Base-by-base conservation (phyloP, 35 echinoderm and acorn worm species). In the Ophiothrix spiculata region DNA sequence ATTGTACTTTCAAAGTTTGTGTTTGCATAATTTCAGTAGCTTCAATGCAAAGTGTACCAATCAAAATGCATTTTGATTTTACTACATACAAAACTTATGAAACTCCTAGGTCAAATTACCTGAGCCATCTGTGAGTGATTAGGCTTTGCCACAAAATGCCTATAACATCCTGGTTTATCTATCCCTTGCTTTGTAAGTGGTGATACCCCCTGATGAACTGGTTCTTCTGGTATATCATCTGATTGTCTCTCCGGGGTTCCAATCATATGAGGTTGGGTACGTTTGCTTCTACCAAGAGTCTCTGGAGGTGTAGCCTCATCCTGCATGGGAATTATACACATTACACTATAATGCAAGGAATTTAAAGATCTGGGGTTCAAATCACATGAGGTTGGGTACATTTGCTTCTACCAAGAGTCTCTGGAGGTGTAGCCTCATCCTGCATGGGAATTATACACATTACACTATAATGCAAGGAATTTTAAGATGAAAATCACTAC, bases 91-190 rank as follows among this genome's bases (percentile, higher is more conserved):
- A n/a, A n/a, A n/a, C n/a, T n/a, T n/a, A n/a, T n/a, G n/a, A n/a
- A n/a, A n/a, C n/a, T n/a, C n/a, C n/a, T n/a, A n/a, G n/a, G 1
- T n/a, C 16, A 17, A 1, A 49, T 56, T 88, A 98, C 95, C 92
- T 98, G 95, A 29, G 95, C 95, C 87, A 98, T 86, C 45, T 94
- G 85, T 25, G 95, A 91, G 15, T 86, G 49, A 79, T 98, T 98
- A 29, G 63, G 64, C 64, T 83, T 88, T 0, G 88, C 84, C 25
- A 93, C 86, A 46, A 98, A 98, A 56, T 98, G 95, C 11, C 87
- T 93, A 31, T 82, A 82, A 76, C 88, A 90, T 1, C 81, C 81
- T 15, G 95, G 95, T 39, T 87, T 94, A 19, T 74, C 46, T 56
- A 13, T 80, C 60, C 36, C 79, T 14, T 46, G 33, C 31, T 79